Percentiles rank a stretch among this genome's conserved stretches.
Conservation (phyloP, 2,797 vertebrate species). For the Tragopan temminckii region DNA sequence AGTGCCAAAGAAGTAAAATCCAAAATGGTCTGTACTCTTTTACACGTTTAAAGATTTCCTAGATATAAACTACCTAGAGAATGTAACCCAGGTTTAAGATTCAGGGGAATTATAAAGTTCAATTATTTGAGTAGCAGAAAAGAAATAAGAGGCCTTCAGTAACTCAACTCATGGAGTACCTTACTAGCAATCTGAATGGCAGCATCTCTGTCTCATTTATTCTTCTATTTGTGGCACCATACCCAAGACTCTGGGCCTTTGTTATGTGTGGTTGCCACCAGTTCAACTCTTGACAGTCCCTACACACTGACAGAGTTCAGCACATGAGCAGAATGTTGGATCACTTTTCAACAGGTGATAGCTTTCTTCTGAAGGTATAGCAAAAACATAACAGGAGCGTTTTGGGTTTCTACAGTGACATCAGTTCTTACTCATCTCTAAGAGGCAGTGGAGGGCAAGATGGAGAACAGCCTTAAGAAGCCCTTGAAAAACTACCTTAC, state of each 20-base stretch:
- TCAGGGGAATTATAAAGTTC: background rate
- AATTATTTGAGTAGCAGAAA: background rate
- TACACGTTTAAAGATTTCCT: background rate
- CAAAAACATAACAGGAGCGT: background rate
- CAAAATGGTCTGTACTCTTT: background rate
- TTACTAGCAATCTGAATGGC: background rate
- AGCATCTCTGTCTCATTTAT: background rate
- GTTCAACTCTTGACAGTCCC: background rate
- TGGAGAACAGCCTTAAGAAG: background rate
- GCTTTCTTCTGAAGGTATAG: background rate
- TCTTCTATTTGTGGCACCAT: background rate
- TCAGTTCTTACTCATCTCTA: background rate
- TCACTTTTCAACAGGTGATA: background rate
- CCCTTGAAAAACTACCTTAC: background rate
- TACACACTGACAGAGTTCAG: background rate
- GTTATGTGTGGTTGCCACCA: no score
- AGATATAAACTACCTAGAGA: background rate
- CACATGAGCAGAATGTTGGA: background rate
- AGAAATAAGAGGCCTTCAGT: background rate
- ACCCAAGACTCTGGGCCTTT: rapidly evolving
- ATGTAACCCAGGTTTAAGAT: background rate
- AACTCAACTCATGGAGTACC: rapidly evolving
- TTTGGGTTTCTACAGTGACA: background rate
- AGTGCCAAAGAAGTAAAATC: background rate
- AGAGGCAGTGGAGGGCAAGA: background rate